Base-by-base conservation (phyloP, 2,888 invertebrate genomes). In the Catocala fraxini region DNA sequence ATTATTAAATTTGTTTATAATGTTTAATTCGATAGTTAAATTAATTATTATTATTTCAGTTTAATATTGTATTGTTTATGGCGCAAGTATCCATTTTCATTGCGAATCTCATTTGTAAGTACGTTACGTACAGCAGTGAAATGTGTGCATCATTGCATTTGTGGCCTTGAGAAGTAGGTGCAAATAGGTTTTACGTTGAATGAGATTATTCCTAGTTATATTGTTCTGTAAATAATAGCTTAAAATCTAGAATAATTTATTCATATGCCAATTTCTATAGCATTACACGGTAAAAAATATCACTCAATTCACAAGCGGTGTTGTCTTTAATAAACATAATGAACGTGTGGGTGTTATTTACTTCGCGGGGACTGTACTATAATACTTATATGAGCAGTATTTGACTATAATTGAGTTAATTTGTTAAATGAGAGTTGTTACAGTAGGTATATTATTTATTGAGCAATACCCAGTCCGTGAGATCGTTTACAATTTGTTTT, bases 171-270 rank as follows among this genome's bases (percentile, higher is more conserved):
- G 88, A 91, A 89, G 82, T 87, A 84, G 74, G 74, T 82, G 82
- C 80, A 79, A 79, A 74, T 78, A 79, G 79, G 83, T 87, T 87
- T 84, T 88, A 89, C 72, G 85, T 89, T 89, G 84, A 90, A 88
- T 93, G 93, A 93, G 93, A 93, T 93, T 93, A 93, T 91, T 88
- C 78, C 76, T 91, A 91, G 87, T 78, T 83, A 71, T 90, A 88
- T 75, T 79, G 83, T 88, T 88, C 74, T 92, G 92, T 92, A 92
- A 79, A 93, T 92, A 92, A 76, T 90, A 89, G 87, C 81, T 83
- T 88, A 86, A 82, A 79, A 70, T 25, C 78, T 88, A 89, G 83
- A 80, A 81, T 87, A 87, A 86, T 77, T 83, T 83, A 83, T 86
- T 85, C 70, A 79, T 83, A 86, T 82, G 81, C 82, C 86, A 85